phyloP scores from a whole-genome alignment of 2,888 invertebrate species.

The Melinopterus prodromus region DNA sequence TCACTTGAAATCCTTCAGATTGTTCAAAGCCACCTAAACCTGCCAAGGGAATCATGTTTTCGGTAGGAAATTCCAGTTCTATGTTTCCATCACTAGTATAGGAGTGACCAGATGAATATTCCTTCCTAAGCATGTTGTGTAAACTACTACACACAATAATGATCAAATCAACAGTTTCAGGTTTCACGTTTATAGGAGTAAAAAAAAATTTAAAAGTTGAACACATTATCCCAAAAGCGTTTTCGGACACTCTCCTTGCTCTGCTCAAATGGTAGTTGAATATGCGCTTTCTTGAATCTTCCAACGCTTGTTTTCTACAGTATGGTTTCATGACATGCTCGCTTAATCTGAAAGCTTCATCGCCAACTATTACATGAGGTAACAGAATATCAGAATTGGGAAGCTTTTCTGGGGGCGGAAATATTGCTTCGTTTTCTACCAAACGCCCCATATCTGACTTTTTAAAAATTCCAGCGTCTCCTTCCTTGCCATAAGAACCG shows the following conservation, averaged over 20 bases:
- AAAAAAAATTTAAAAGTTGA: slow-evolving; percentile 32
- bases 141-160: slow-evolving; percentile 29
- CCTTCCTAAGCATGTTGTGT: no score
- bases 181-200: slow-evolving; percentile 32
- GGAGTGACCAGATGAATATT: no score
- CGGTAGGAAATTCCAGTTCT: neutral
- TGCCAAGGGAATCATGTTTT: slow-evolving; percentile 11
- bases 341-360: slow-evolving; percentile 29
- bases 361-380: slow-evolving; percentile 32
- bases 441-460: no score
- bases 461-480: no score
- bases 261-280: slow-evolving; percentile 35
- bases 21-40: slow-evolving; percentile 12
- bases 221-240: slow-evolving; percentile 35
- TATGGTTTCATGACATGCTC: slow-evolving; percentile 37
- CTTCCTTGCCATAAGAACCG: no score
- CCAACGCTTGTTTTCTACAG: no score
- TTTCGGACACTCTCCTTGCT: slow-evolving; percentile 37
- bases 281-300: slow-evolving; percentile 28
- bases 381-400: no score
- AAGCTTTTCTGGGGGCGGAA: slow-evolving; percentile 26
- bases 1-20: no score
- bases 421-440: slow-evolving; percentile 31
- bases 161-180: slow-evolving; percentile 27
- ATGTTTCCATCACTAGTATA: neutral